phyloP scores from a whole-genome alignment of 1,140 invertebrate genomes.

The Lanistes nyassanus region DNA sequence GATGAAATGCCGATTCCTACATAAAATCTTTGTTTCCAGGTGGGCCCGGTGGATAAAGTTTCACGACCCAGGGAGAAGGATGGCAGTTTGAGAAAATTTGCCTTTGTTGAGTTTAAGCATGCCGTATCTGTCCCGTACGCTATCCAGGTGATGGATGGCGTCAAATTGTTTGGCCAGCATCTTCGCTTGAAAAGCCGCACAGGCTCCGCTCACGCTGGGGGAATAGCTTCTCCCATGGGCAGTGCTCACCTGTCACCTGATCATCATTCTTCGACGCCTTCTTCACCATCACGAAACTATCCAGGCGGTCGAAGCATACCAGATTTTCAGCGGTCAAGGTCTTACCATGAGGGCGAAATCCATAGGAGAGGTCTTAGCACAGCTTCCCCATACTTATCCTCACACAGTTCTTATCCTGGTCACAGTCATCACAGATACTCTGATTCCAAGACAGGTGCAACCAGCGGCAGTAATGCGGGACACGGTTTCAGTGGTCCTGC shows the following conservation, averaged over 20 bases:
- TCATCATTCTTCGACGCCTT: background rate
- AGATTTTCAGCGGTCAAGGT: constrained; percentile 16
- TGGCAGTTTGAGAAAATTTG: constrained; percentile 71
- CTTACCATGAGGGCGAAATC: background rate
- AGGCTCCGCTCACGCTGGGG: constrained; percentile 24
- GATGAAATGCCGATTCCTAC: background rate
- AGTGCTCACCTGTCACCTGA: constrained; percentile 4
- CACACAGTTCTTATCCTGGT: background rate
- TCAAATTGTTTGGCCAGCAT: constrained; percentile 68
- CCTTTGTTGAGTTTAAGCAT: constrained; percentile 81
- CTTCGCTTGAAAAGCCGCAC: constrained; percentile 48
- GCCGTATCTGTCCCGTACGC: constrained; percentile 78
- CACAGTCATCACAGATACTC: constrained; percentile 3
- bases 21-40: constrained; percentile 65
- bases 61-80: constrained; percentile 75
- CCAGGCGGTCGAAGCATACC: background rate
- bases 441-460: too few species aligned
- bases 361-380: background rate
- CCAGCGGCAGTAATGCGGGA: background rate
- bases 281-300: background rate
- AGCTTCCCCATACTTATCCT: background rate
- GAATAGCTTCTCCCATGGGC: background rate
- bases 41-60: constrained; percentile 80
- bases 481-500: background rate
- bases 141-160: constrained; percentile 76